phyloP scores from a whole-genome alignment of 2,888 invertebrate species.

The Nephrotoma appendiculata region DNA sequence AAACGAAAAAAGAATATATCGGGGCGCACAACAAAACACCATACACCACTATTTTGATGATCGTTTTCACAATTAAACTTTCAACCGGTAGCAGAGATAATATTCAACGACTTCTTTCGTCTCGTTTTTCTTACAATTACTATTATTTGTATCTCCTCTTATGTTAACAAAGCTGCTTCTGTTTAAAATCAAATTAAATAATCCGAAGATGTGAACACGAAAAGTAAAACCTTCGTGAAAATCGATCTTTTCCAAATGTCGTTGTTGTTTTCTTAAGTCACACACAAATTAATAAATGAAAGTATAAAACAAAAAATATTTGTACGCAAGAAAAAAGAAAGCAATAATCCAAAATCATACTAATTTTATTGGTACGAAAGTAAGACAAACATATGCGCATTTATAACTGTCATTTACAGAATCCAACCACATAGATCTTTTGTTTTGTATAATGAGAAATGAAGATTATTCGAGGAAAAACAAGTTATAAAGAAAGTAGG shows the following conservation, averaged over 20 bases:
- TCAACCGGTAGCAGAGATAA: constrained; percentile 24
- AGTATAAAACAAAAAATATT: neutral
- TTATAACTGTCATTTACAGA: neutral
- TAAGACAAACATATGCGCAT: neutral
- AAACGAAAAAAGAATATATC: neutral
- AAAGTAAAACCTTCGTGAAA: neutral
- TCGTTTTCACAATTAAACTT: constrained; percentile 22
- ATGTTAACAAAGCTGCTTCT: neutral
- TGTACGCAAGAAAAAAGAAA: neutral
- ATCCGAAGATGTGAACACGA: neutral
- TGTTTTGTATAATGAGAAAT: neutral
- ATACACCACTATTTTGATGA: constrained; percentile 3
- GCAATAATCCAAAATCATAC: neutral
- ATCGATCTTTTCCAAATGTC: neutral
- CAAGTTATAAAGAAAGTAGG: neutral
- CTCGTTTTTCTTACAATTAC: neutral
- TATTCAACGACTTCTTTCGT: neutral
- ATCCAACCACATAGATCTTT: neutral
- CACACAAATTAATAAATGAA: neutral
- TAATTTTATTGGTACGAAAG: neutral
- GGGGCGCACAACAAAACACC: neutral
- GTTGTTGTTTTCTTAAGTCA: neutral
- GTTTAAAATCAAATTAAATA: constrained; percentile 1
- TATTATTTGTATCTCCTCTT: constrained; percentile 4
- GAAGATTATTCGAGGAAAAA: neutral